Evolutionary conservation across 2,888 invertebrate genomes (phyloP).

Genomic region (Sepiola atlantica): DNA sequence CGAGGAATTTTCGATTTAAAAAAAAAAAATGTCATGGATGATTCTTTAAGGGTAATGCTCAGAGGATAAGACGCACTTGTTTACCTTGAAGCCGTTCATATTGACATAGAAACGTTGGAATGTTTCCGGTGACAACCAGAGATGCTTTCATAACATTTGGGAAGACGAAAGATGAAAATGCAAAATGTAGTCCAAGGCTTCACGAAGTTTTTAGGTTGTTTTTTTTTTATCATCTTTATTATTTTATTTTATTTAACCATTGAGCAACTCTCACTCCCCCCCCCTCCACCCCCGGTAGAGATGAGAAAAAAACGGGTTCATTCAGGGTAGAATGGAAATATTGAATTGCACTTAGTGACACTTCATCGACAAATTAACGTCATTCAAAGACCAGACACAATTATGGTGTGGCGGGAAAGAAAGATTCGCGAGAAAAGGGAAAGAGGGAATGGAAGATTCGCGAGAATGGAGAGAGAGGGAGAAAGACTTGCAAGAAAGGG

Average conservation of each 20-base stretch:
- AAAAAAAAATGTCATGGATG: background rate
- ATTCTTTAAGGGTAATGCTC: background rate
- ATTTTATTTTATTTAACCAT: too few relatives aligned
- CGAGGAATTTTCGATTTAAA: background rate
- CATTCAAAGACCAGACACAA: background rate
- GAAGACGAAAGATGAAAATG: background rate
- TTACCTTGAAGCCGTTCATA: background rate
- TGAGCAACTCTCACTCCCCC: too few relatives aligned
- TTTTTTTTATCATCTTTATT: background rate
- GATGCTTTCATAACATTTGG: background rate
- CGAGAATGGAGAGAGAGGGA: background rate
- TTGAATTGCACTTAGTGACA: slow-evolving; percentile 8
- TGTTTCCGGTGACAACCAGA: background rate
- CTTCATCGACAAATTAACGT: background rate
- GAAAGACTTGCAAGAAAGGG: background rate
- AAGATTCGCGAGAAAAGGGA: background rate
- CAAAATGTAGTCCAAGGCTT: background rate
- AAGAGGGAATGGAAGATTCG: background rate
- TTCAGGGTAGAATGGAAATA: background rate
- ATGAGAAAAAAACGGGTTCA: background rate
- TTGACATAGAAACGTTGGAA: background rate
- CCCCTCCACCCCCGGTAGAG: background rate
- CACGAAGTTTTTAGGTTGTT: background rate
- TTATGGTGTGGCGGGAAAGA: background rate
- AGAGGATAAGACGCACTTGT: background rate